Evolutionary conservation across 2,888 invertebrate species (phyloP).

Genomic region (Phania funesta): DNA sequence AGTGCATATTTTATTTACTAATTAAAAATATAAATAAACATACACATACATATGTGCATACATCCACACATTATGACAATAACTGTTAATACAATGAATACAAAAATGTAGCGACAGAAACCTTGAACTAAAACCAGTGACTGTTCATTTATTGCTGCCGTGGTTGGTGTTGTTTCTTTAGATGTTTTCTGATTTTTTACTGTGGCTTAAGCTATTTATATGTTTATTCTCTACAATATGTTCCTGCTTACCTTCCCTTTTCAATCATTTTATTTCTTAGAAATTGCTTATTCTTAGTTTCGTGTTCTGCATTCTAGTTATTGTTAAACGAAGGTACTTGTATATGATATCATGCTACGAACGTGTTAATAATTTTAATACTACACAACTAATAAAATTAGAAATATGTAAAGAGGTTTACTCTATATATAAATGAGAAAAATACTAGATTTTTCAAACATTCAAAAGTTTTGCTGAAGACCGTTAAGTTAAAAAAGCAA

Average conservation of each 20-base stretch:
- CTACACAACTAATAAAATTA: no score
- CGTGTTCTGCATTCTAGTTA: neutral
- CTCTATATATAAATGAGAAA: no score
- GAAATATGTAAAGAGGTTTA: no score
- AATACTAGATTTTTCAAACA: no score
- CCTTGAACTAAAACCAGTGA: constrained; percentile 25
- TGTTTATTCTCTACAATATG: neutral
- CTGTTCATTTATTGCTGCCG: neutral
- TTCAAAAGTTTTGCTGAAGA: no score
- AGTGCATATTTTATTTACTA: neutral
- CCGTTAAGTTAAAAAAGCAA: no score
- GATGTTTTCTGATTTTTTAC: neutral
- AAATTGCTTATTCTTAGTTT: neutral
- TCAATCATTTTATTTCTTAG: neutral
- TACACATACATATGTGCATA: neutral
- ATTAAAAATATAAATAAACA: neutral
- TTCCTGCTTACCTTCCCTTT: neutral
- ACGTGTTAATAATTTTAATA: no score
- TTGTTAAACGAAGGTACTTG: no score
- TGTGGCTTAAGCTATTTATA: neutral
- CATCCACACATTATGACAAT: neutral
- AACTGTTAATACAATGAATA: neutral
- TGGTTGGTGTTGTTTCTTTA: neutral
- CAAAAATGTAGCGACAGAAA: neutral
- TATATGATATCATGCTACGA: no score